These are phyloP conservation scores for Leucoma salicis DNA, from an alignment of 2,888 invertebrate genomes.

Conservation along the genomic window DNA sequence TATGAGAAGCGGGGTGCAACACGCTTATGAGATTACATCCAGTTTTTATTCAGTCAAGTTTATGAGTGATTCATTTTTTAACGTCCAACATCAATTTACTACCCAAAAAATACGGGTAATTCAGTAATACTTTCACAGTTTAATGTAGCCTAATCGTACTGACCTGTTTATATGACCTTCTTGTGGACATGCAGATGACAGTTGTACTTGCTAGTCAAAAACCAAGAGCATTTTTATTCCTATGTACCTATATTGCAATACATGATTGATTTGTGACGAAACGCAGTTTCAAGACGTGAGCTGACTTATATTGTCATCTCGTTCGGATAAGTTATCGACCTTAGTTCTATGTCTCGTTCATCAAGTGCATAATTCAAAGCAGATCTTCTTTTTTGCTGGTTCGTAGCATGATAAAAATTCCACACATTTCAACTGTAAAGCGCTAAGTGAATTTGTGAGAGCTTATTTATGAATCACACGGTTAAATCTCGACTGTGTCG, in stretches of 20 bases:
- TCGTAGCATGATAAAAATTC: conserved; percentile 59
- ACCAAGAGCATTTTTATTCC: conserved; percentile 26
- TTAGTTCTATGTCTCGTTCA: conserved; percentile 46
- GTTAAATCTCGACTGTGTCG: conserved; percentile 34
- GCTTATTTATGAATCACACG: conserved; percentile 42
- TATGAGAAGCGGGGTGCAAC: conserved; percentile 20
- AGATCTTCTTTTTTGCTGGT: conserved; percentile 37
- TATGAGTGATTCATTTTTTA: conserved; percentile 36
- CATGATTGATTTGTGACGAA: conserved; percentile 25
- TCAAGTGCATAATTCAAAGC: conserved; percentile 68
- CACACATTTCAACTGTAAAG: conserved; percentile 51
- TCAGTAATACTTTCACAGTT: conserved; percentile 21
- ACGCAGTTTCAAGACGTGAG: conserved; percentile 17
- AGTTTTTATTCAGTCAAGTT: conserved; percentile 31
- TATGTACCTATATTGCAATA: too few relatives aligned
- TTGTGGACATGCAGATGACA: conserved; percentile 1
- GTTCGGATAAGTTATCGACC: conserved; percentile 32
- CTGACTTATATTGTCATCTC: conserved; percentile 31
- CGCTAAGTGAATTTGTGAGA: conserved; percentile 41
- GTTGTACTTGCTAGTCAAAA: conserved; percentile 15
- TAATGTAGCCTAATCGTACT: conserved; percentile 15
- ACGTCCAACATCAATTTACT: conserved; percentile 25
- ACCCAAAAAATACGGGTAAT: conserved; percentile 8
- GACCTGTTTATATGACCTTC: conserved; percentile 3
- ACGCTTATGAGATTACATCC: conserved; percentile 30